Conservation (phyloP, 1,140 invertebrate genomes). For the Dreissena rostriformis region DNA sequence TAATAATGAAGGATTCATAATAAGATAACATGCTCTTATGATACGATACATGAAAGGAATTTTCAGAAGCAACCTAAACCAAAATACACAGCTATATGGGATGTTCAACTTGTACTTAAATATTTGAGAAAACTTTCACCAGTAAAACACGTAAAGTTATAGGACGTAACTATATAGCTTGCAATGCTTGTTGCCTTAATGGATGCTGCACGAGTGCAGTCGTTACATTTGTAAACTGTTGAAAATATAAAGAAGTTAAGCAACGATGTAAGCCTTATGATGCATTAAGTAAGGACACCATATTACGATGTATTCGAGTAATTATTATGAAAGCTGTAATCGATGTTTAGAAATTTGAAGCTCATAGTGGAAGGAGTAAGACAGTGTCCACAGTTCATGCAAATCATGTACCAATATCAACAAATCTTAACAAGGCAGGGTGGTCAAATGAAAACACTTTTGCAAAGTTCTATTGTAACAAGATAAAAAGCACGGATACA, state of each 20-base stretch:
- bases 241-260: constrained; percentile 6
- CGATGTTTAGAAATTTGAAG: constrained; percentile 5
- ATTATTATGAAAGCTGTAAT: constrained; percentile 11
- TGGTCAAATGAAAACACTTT: constrained; percentile 26
- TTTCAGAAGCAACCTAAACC: constrained; percentile 39
- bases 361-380: constrained; percentile 16
- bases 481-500: no score
- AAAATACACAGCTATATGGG: constrained; percentile 33
- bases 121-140: constrained; percentile 31
- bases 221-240: constrained; percentile 4
- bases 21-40: constrained; percentile 36
- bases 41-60: constrained; percentile 52
- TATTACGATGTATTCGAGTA: background rate
- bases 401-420: constrained; percentile 11
- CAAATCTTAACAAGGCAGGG: constrained; percentile 25
- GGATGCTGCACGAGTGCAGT: constrained; percentile 8
- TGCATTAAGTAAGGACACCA: constrained; percentile 31
- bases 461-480: no score
- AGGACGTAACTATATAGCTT: constrained; percentile 45
- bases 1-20: background rate
- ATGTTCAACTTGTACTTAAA: constrained; percentile 38
- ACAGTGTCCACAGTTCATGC: constrained; percentile 3
- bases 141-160: constrained; percentile 8
- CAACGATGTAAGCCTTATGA: constrained; percentile 16
- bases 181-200: constrained; percentile 35